A percentile compares a stretch with the other conserved stretches of the same genome.
phyloP scores from a whole-genome alignment of 1,140 invertebrate species.

The Zaprionus gabonicus region DNA sequence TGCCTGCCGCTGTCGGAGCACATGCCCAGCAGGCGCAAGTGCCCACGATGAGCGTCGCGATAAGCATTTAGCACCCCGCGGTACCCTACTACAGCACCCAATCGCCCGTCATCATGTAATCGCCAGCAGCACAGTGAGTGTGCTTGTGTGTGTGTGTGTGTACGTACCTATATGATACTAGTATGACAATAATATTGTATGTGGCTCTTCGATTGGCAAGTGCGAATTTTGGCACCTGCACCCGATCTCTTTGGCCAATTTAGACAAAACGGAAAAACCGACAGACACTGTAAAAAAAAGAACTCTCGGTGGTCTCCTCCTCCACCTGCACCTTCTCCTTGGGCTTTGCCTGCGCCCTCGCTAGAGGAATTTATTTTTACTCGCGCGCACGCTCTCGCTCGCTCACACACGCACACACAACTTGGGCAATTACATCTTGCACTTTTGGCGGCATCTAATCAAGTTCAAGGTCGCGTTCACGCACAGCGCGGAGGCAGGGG shows the following conservation, averaged over 20 bases:
- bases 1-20: no score
- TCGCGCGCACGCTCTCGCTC: conserved; percentile 8
- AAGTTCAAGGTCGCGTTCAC: conserved; percentile 37
- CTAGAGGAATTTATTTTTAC: conserved; percentile 42
- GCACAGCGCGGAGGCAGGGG: conserved; percentile 4
- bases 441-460: conserved; percentile 36
- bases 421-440: conserved; percentile 18
- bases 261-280: not conserved
- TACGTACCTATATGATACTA: conserved; percentile 5
- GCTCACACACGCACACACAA: conserved; percentile 16
- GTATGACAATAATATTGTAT: conserved; percentile 24
- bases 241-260: conserved; percentile 31
- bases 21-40: not conserved
- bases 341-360: conserved; percentile 7
- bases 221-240: conserved; percentile 56
- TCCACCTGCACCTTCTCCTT: not conserved
- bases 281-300: not conserved
- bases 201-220: conserved; percentile 45
- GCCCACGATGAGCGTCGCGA: not conserved
- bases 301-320: no score
- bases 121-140: not conserved
- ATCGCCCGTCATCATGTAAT: not conserved
- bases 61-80: not conserved
- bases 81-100: not conserved
- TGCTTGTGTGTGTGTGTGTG: not conserved